Percentiles rank a stretch among this genome's conserved stretches.
These are phyloP conservation scores for Gopherus evgoodei DNA, from an alignment of 2,113 vertebrate genomes.

Conservation along the genomic window DNA sequence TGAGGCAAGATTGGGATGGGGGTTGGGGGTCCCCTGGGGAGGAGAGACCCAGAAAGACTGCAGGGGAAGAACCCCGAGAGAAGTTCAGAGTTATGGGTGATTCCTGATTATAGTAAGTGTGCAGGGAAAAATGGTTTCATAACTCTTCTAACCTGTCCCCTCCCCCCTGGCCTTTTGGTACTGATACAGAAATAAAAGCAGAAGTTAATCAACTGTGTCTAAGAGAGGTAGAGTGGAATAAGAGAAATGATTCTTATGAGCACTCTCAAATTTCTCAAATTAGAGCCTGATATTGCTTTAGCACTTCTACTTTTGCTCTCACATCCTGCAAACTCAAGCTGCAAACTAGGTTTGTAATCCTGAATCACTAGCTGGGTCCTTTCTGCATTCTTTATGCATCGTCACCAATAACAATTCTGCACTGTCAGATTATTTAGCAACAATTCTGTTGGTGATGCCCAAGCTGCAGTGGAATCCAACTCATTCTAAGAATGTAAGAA, in stretches of 20 bases:
- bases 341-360: not conserved
- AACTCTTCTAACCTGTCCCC: not conserved
- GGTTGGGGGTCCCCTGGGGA: too few relatives aligned
- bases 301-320: not conserved
- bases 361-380: not conserved
- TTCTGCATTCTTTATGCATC: not conserved
- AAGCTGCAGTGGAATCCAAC: not conserved
- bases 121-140: not conserved
- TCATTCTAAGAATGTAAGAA: not conserved
- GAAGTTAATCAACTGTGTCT: accelerated
- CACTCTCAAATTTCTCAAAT: not conserved
- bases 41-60: too few relatives aligned
- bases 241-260: not conserved
- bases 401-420: not conserved
- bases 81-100: not conserved
- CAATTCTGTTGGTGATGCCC: not conserved
- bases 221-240: not conserved
- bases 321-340: not conserved
- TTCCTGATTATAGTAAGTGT: not conserved
- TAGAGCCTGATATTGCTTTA: not conserved
- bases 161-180: not conserved
- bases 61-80: too few relatives aligned
- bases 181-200: not conserved
- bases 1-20: too few relatives aligned
- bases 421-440: not conserved